Base-by-base conservation (phyloP, 2,113 vertebrate genomes). In the Herpetotheres cachinnans region DNA sequence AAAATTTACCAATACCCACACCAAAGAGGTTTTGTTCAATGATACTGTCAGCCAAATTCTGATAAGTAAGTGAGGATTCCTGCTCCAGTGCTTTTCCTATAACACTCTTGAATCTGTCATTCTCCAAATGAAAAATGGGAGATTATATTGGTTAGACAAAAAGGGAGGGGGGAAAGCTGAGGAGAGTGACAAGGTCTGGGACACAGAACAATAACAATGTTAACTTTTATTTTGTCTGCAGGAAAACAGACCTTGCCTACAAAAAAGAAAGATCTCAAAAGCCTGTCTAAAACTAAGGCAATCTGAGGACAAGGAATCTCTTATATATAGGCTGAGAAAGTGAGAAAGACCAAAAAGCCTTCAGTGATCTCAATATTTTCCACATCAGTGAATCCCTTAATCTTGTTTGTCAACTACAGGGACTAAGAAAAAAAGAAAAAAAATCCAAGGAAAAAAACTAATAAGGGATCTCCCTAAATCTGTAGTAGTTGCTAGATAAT, bases 291-390 rank as follows among this genome's bases (percentile, higher is more conserved):
- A 95, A 71, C 50, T 63, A 89, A 86, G 69, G 80, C 67, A 91
- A 90, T 65, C 55, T 8, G 20, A 95, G 88, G 90, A 95, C 72
- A 96, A 90, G 71, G 44, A 91, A 82, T 84, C 24, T 69, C 80
- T 82, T n/a, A 66, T 44, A 85, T 27, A 42, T 8, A 50, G 54
- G 21, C 73, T 54, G 38, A 92, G 69, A 91, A 85, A 91, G 77
- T 81, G 65, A 95, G 82, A 92, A 90, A 96, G 65, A 89, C 44
- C 46, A 93, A 76, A 76, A 95, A 95, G 73, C 70, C 83, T 91
- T 70, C 58, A 95, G 83, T 89, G 86, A 95, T 95, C 97, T 95
- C 77, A 91, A 16, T 82, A 85, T 82, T 96, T 97, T 97, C 91
- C 81, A 65, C 89, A 94, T 62, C 83, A 77, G 49, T 55, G 81